Conservation (phyloP, 2,888 invertebrate genomes). For the Ochropacha duplaris region DNA sequence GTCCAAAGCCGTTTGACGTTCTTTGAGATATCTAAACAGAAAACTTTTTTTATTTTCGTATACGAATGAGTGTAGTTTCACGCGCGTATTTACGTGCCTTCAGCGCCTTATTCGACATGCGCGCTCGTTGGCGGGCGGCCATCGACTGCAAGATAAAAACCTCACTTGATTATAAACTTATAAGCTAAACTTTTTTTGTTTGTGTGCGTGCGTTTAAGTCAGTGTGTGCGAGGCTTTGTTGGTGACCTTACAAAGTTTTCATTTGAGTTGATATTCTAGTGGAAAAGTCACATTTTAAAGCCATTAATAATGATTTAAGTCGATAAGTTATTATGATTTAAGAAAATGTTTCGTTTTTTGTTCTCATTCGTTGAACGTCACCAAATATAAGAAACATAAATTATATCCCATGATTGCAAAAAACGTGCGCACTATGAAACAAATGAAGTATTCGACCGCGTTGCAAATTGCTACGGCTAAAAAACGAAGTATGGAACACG, state of each 20-base stretch:
- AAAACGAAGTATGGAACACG: slow-evolving; percentile 27
- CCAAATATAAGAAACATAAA: neutral
- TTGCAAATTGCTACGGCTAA: slow-evolving; percentile 5
- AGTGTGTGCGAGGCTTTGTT: slow-evolving; percentile 71
- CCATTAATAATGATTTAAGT: neutral
- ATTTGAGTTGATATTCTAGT: slow-evolving; percentile 43
- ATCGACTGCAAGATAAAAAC: slow-evolving; percentile 82
- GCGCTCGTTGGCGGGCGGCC: slow-evolving; percentile 72
- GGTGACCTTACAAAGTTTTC: slow-evolving; percentile 76
- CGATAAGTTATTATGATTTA: neutral
- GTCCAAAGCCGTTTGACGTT: slow-evolving; percentile 55
- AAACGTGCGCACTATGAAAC: neutral
- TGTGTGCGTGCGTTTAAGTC: slow-evolving; percentile 70
- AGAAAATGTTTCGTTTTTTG: neutral
- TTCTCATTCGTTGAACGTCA: neutral
- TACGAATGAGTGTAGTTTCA: slow-evolving; percentile 57
- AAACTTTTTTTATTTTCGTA: slow-evolving; percentile 57
- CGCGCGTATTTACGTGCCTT: slow-evolving; percentile 65
- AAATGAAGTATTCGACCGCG: neutral
- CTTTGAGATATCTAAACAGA: slow-evolving; percentile 34
- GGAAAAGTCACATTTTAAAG: slow-evolving; percentile 16
- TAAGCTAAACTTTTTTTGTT: slow-evolving; percentile 80
- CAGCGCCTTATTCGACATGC: slow-evolving; percentile 66
- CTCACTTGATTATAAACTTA: slow-evolving; percentile 82
- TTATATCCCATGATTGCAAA: neutral